Base-by-base conservation (phyloP, 2,888 invertebrate species). In the Drosophila picticornis region DNA sequence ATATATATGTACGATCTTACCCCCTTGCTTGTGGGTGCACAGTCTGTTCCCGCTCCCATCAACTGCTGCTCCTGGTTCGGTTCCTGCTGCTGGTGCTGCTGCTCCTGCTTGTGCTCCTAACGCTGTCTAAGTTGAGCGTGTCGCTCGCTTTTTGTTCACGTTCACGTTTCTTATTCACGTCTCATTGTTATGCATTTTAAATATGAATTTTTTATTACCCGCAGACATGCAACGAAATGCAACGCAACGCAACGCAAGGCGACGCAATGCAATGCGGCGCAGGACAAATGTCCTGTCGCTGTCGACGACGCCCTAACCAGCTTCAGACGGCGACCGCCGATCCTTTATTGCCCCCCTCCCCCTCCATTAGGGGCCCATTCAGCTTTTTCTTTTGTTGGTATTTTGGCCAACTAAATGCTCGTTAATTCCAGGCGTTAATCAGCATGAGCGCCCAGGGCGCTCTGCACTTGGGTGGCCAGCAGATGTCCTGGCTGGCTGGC, bases 121-220 rank as follows among this genome's bases (percentile, higher is more conserved):
- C 62, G 27, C 25, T 65, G 59, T 71, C 70, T 67, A 79, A 79
- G 72, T 52, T 74, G 63, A 32, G 78, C 78, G 80, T 80, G 79
- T 60, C 79, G 69, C 61, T 69, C 31, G 63, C 72, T 70, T 80
- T 79, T 72, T 79, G 80, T 79, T 75, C 64, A 25, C 61, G 32
- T 60, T 51, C 48, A 36, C 25, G 29, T 25, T 58, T 46, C 53
- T 25, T 34, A 43, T 58, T 60, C 76, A 56, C 77, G 58, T 75
- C 84, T 79, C 88, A 86, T 88, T 86, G 86, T 84, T 84, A 88
- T 86, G 86, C 88, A 86, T 86, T 88, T 86, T 88, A 82, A 82
- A 88, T 88, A 86, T 82, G 78, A 73, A 88, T 79, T 86, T 80
- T 84, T 86, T 86, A 86, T 81, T 72, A 53, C 76, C 82, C 60